phyloP scores from a whole-genome alignment of 2,797 vertebrate genomes.

The Pipistrellus pipistrellus region DNA sequence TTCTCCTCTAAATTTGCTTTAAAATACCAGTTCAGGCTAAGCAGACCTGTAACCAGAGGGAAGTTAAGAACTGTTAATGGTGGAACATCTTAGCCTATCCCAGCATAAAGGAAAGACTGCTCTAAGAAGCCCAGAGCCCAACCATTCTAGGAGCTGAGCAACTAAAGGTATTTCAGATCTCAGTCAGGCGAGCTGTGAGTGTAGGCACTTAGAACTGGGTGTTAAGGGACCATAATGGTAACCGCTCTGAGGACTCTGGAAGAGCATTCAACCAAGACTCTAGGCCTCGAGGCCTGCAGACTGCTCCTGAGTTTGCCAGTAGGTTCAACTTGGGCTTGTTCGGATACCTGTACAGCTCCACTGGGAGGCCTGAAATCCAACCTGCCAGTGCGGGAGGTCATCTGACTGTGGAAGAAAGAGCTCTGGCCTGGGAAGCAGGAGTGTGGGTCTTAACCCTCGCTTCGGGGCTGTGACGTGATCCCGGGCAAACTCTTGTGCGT shows the following conservation, averaged over 20 bases:
- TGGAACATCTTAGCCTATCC: neutral
- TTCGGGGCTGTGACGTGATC: neutral
- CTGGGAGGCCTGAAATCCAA: neutral
- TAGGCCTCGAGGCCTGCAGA: neutral
- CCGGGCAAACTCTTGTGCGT: neutral
- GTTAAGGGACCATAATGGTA: neutral
- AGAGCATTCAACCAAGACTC: neutral
- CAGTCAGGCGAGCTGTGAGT: neutral
- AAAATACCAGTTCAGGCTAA: neutral
- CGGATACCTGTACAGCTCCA: neutral
- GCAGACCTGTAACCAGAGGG: neutral
- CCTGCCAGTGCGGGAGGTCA: neutral
- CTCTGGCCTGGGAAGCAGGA: neutral
- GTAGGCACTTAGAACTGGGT: neutral
- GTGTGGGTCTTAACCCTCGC: neutral
- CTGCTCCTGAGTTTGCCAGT: neutral
- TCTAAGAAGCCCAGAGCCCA: neutral
- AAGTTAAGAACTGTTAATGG: slow-evolving; percentile 1
- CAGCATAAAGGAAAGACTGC: neutral
- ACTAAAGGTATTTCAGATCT: neutral
- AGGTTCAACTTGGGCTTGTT: neutral
- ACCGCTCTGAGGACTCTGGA: neutral
- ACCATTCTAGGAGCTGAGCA: neutral
- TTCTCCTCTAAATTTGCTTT: slow-evolving; percentile 10
- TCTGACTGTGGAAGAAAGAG: neutral